Percentiles rank a stretch among this genome's conserved stretches.
Conservation (phyloP, 1,140 invertebrate species). For the Panulirus ornatus region DNA sequence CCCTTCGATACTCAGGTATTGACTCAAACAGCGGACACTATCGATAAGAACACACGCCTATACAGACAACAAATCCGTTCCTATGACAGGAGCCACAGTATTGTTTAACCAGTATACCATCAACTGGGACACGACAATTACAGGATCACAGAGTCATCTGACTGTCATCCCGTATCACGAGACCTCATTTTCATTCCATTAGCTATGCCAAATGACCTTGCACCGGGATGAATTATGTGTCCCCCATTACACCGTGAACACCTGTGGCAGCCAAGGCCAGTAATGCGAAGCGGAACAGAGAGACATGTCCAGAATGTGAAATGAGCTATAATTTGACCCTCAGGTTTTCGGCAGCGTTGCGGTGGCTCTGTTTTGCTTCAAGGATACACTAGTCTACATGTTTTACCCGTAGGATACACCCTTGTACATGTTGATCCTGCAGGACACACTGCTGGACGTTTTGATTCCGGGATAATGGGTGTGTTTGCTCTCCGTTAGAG, state of each 20-base stretch:
- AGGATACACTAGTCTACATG: no score
- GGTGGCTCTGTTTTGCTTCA: no score
- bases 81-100: background rate
- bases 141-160: slow-evolving; percentile 25
- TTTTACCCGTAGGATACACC: no score
- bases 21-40: no score
- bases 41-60: no score
- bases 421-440: no score
- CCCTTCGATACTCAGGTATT: no score
- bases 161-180: background rate
- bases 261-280: background rate
- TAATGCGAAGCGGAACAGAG: background rate
- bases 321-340: slow-evolving; percentile 21
- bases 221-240: slow-evolving; percentile 22
- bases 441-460: no score
- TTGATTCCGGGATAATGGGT: no score
- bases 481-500: no score
- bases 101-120: slow-evolving; percentile 10
- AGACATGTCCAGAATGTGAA: background rate
- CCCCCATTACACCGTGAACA: slow-evolving; percentile 1
- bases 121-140: slow-evolving; percentile 1
- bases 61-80: no score
- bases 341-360: background rate
- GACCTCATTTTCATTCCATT: slow-evolving; percentile 48
- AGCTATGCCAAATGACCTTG: slow-evolving; percentile 31